Base-by-base conservation (phyloP, 2,113 vertebrate genomes). In the Gnathonemus longibarbis region DNA sequence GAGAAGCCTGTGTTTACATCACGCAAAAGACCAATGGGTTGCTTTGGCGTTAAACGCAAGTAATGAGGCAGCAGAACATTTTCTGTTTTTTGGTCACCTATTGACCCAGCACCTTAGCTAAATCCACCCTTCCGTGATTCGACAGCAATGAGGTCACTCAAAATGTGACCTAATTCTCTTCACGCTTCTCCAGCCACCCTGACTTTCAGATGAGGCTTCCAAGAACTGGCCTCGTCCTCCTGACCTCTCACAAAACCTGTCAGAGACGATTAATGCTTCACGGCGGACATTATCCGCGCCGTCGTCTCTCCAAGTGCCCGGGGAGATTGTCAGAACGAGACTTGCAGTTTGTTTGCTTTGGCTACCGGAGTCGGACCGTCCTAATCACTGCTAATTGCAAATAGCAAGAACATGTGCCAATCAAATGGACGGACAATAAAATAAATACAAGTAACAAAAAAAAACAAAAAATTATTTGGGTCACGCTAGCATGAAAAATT, bases 401-500 rank as follows among this genome's bases (percentile, higher is more conserved):
- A 80, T 80, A 80, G 31, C 35, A 8, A 49, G 21, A 24, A n/a
- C 13, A 9, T 17, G 10, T n/a, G 84, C 84, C 84, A 86, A 50
- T 50, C 84, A 27, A 27, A 85, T 49, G 24, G 8, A 45, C 21
- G 10, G 24, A 13, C 84, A 17, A 49, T 49, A 86, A 86, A 27
- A 86, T 50, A 49, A 39, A 46, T 27, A 74, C 35, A 74, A 83
- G 62, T 74, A 10, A 3, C 11, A 39, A 88, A 45, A 88, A 27
- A 11, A 11, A 80, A 39, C 3, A 85, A 8, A 53, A 52, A n/a
- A 56, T 42, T 2, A 53, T 35, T 19, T 53, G 48, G 70, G 49
- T 87, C 31, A 42, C 27, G 35, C 8, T 83, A 15, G 15, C 90
- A 93, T 91, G 92, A 93, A 89, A 88, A 91, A 17, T 58, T 39